Conservation (phyloP, 2,113 vertebrate genomes). For the Abramis brama region DNA sequence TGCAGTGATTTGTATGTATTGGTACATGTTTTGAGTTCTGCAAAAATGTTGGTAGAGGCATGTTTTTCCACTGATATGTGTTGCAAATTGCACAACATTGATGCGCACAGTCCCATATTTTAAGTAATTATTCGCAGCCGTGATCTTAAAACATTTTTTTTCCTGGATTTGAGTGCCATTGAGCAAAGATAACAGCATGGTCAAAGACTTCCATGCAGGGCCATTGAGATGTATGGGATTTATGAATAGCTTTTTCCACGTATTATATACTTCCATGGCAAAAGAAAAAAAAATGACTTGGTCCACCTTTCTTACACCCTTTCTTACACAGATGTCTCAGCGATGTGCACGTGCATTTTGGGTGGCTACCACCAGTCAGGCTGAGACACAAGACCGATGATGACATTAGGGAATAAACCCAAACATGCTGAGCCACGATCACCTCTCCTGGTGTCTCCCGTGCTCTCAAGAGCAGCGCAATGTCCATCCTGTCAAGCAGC, state of each 20-base stretch:
- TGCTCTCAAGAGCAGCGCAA: background rate
- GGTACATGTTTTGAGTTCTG: no score
- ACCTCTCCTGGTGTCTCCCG: slow-evolving; percentile 14
- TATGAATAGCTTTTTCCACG: background rate
- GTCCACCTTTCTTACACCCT: background rate
- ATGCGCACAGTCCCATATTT: background rate
- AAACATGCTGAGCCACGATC: slow-evolving; percentile 32
- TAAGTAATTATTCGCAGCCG: background rate
- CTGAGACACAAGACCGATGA: background rate
- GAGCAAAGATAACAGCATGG: background rate
- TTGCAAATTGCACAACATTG: background rate
- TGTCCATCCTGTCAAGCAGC: slow-evolving; percentile 71
- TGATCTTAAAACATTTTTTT: background rate
- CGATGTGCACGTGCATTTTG: background rate
- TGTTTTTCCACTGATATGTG: no score
- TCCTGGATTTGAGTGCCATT: background rate
- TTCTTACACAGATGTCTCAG: background rate
- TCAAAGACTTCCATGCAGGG: background rate
- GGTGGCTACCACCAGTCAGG: background rate
- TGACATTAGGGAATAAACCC: slow-evolving; percentile 22
- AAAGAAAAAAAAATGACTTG: background rate
- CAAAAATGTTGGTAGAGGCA: no score
- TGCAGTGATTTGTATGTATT: no score
- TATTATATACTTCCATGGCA: background rate
- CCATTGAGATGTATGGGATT: background rate